These are phyloP conservation scores for Callinectes sapidus DNA, from an alignment of 2,888 invertebrate genomes.

Conservation along the genomic window DNA sequence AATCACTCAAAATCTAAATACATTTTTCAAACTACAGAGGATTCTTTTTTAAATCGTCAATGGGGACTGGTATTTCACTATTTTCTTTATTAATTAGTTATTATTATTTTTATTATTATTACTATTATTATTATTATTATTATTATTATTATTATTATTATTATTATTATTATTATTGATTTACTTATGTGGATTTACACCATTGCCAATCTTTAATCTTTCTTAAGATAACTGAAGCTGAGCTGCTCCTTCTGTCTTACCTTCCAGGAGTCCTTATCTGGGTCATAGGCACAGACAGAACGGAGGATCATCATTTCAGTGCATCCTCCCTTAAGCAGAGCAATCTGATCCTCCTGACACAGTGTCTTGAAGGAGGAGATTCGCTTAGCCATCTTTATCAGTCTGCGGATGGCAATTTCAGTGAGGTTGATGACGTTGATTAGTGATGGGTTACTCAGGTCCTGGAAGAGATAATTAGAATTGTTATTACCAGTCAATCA, in stretches of 20 bases:
- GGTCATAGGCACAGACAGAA: slow-evolving; percentile 93
- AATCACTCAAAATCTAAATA: too few relatives aligned
- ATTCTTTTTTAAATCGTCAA: too few relatives aligned
- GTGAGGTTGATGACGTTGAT: slow-evolving; percentile 92
- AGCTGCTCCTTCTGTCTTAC: slow-evolving; percentile 77
- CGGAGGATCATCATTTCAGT: slow-evolving; percentile 97
- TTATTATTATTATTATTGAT: too few relatives aligned
- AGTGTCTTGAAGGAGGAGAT: slow-evolving; percentile 90
- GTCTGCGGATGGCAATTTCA: slow-evolving; percentile 90
- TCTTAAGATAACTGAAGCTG: too few relatives aligned
- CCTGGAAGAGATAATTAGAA: slow-evolving; percentile 51
- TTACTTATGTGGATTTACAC: too few relatives aligned
- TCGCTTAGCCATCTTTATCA: slow-evolving; percentile 81
- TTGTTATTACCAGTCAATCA: background rate
- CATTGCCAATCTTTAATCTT: too few relatives aligned
- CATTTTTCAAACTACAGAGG: too few relatives aligned
- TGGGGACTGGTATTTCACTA: too few relatives aligned
- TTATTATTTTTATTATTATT: too few relatives aligned
- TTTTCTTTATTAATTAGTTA: too few relatives aligned
- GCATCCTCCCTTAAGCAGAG: slow-evolving; percentile 92
- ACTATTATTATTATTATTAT: too few relatives aligned
- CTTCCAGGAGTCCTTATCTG: slow-evolving; percentile 92
- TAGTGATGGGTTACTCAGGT: slow-evolving; percentile 75
- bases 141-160: too few relatives aligned
- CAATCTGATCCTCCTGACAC: slow-evolving; percentile 95